A percentile compares a stretch with the other conserved stretches of the same genome.
These are phyloP conservation scores for Heliconius erato DNA, from an alignment of 2,888 invertebrate genomes.

Conservation along the genomic window DNA sequence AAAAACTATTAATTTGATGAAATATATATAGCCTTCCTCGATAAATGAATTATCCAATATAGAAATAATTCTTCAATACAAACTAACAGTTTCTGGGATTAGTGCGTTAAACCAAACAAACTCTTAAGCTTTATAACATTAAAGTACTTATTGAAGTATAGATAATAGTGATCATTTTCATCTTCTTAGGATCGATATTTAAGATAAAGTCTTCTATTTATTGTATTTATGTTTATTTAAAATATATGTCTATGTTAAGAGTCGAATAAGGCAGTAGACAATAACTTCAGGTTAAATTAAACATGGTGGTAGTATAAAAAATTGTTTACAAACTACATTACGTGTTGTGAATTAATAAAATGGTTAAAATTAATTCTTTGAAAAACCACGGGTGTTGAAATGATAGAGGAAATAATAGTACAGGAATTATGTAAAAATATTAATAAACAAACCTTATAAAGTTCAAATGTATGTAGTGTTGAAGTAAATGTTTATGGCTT, in stretches of 20 bases:
- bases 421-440: neutral
- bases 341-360: neutral
- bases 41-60: neutral
- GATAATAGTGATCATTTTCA: neutral
- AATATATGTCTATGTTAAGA: neutral
- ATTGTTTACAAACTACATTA: neutral
- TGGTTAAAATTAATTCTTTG: neutral
- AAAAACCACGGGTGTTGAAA: neutral
- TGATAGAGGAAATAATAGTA: neutral
- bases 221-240: neutral
- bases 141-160: neutral
- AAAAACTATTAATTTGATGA: no score
- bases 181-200: neutral
- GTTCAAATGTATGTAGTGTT: neutral
- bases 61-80: neutral
- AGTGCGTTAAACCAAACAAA: neutral
- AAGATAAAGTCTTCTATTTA: neutral
- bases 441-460: no score
- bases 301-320: neutral
- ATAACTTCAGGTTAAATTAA: neutral
- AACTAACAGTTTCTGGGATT: neutral
- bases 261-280: neutral
- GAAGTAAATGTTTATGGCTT: neutral
- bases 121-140: neutral
- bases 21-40: no score